Base-by-base conservation (phyloP, 2,113 vertebrate genomes). In the Miniopterus natalensis region DNA sequence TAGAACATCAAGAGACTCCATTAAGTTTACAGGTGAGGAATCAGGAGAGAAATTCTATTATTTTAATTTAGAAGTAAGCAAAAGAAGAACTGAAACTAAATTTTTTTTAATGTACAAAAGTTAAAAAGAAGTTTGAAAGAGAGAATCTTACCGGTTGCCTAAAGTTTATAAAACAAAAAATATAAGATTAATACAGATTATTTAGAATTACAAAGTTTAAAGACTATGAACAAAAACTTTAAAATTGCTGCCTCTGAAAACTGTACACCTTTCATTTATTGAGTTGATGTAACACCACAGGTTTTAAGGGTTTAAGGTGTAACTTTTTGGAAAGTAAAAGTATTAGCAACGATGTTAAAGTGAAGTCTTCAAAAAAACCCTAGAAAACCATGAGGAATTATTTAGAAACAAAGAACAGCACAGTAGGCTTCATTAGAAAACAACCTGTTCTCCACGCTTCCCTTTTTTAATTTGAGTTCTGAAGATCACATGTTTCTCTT, bases 341-440 rank as follows among this genome's bases (percentile, higher is more conserved):
- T 36, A 51, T 42, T 66, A 42, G 49, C 7, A 81, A 88, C 66
- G 73, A 53, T 66, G 29, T 61, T 63, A 55, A 59, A 68, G 12
- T 29, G 21, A 79, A 57, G 21, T 57, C 51, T 68, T 92, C 31
- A 92, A 57, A 40, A 31, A 17, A 21, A 84, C 84, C 53, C 1
- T 8, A 90, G 36, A 42, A 84, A 86, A 65, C 17, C 31, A 49
- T 6, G 3, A 90, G 81, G 66, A 66, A 78, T 90, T 36, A 77
- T 84, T 97, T 68, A 7, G 84, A 92, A 93, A 51, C 47, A 66
- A 70, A 83, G n/a, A 42, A 68, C 87, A 94, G 7, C 51, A 49
- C 53, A 93, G 49, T 13, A 65, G 18, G 8, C 8, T 29, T 87
- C 42, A 61, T 65, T 45, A 36, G 61, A 63, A 86, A 78, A 23